Evolutionary conservation across 2,888 invertebrate species (phyloP).

Genomic region (Sinopyrophorus schimmeli): DNA sequence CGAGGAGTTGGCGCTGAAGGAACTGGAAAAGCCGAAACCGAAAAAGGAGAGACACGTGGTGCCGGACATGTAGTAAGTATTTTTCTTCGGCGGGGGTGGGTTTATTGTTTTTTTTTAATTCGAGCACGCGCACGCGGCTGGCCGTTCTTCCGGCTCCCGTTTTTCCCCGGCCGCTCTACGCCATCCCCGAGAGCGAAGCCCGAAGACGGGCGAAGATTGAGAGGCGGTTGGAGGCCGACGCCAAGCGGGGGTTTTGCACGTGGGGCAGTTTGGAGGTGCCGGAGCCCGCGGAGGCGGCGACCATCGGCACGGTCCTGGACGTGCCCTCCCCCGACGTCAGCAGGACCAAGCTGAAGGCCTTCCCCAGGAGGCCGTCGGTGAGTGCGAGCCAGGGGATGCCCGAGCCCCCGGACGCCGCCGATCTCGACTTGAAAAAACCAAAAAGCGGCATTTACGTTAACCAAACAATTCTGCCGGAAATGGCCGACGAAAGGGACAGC

Average conservation of each 20-base stretch:
- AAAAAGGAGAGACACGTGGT: slow-evolving; percentile 17
- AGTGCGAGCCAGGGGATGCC: slow-evolving; percentile 45
- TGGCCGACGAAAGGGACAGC: slow-evolving; percentile 40
- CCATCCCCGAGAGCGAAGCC: slow-evolving; percentile 39
- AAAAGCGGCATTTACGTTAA: slow-evolving; percentile 52
- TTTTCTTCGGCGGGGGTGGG: background rate
- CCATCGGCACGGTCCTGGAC: slow-evolving; percentile 16
- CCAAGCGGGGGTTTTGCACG: slow-evolving; percentile 43
- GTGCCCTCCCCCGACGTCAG: slow-evolving; percentile 49
- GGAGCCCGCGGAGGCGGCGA: slow-evolving; percentile 36
- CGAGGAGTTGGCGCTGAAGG: background rate
- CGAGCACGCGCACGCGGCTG: slow-evolving; percentile 24
- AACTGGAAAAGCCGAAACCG: background rate
- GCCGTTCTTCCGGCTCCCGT: slow-evolving; percentile 14
- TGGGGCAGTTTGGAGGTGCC: slow-evolving; percentile 43
- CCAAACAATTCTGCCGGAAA: slow-evolving; percentile 27
- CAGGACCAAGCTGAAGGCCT: slow-evolving; percentile 45
- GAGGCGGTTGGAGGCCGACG: slow-evolving; percentile 37
- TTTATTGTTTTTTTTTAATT: slow-evolving; percentile 1
- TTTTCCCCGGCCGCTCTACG: slow-evolving; percentile 36
- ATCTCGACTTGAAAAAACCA: slow-evolving; percentile 46
- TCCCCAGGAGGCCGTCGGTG: slow-evolving; percentile 43
- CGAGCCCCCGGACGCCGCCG: slow-evolving; percentile 41
- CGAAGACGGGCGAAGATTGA: slow-evolving; percentile 36
- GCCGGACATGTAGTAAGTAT: slow-evolving; percentile 24